A percentile compares a stretch with the other conserved stretches of the same genome.
Evolutionary conservation across 2,797 vertebrate species (phyloP).

Genomic region (Mormyrus hasselquistii): DNA sequence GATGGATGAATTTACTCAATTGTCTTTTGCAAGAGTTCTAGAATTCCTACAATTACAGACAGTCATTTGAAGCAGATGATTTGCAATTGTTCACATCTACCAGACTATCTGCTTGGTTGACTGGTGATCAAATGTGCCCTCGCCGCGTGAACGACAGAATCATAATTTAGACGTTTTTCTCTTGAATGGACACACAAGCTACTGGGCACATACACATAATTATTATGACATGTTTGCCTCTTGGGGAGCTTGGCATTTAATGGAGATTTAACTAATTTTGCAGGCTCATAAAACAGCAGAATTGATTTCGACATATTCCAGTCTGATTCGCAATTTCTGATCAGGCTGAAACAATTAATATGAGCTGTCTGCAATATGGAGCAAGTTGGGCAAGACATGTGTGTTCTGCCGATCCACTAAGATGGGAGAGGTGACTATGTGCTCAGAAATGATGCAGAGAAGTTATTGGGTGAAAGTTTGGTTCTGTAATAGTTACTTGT

Average conservation of each 20-base stretch:
- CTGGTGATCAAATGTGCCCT: constrained; percentile 13
- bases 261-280: constrained; percentile 7
- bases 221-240: background rate
- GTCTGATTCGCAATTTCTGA: background rate
- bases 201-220: constrained; percentile 1
- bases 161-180: constrained; percentile 18
- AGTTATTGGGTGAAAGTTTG: background rate
- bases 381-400: background rate
- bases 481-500: background rate
- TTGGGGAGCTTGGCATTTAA: constrained; percentile 3
- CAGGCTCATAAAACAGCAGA: background rate
- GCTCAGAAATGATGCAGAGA: background rate
- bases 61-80: constrained; percentile 43
- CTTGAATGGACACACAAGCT: background rate
- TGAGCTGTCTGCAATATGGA: background rate
- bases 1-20: constrained; percentile 35
- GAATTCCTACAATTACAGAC: constrained; percentile 31
- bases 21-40: constrained; percentile 26
- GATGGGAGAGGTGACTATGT: background rate
- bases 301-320: constrained; percentile 3
- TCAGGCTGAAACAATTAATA: background rate
- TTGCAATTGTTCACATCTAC: constrained; percentile 38
- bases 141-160: background rate
- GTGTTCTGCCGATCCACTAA: background rate
- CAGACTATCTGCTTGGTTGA: constrained; percentile 21